A percentile compares a stretch with the other conserved stretches of the same genome.
These are phyloP conservation scores for Esox lucius DNA, from an alignment of 2,797 vertebrate species.

Conservation along the genomic window DNA sequence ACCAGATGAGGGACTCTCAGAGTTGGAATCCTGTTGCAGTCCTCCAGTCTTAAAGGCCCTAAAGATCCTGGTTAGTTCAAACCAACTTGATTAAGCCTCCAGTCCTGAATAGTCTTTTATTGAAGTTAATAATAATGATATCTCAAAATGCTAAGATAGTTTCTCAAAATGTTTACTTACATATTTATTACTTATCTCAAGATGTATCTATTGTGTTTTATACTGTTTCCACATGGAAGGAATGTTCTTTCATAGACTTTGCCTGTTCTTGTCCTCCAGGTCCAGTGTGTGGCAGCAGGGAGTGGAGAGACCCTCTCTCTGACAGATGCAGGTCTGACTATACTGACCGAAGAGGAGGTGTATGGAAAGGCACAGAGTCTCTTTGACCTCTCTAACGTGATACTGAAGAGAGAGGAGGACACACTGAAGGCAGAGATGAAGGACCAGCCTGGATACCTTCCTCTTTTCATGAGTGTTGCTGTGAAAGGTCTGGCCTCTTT, in stretches of 20 bases:
- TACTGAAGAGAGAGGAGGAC: not conserved
- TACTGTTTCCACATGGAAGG: too few relatives aligned
- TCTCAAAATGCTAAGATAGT: not conserved
- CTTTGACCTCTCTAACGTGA: not conserved
- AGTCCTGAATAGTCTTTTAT: not conserved
- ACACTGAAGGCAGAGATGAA: not conserved
- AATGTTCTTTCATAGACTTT: not conserved
- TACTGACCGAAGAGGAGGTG: too few relatives aligned
- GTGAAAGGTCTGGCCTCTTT: not conserved
- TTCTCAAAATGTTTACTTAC: too few relatives aligned
- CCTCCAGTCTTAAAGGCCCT: constrained; percentile 70
- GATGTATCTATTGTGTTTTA: too few relatives aligned
- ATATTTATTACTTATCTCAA: too few relatives aligned
- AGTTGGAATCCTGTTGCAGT: constrained; percentile 78
- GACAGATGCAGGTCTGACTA: not conserved
- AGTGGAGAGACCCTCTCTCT: not conserved
- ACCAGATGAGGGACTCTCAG: constrained; percentile 42
- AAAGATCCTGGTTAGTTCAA: constrained; percentile 78
- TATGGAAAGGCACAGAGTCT: too few relatives aligned
- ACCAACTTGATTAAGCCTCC: not conserved
- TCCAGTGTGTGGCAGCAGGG: constrained; percentile 21
- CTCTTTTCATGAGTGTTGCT: not conserved
- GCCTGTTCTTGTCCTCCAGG: not conserved
- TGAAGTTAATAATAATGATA: not conserved
- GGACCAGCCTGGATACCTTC: not conserved